A percentile compares a stretch with the other conserved stretches of the same genome.
Evolutionary conservation across 2,797 vertebrate genomes (phyloP).

Genomic region (Synanceia verrucosa): DNA sequence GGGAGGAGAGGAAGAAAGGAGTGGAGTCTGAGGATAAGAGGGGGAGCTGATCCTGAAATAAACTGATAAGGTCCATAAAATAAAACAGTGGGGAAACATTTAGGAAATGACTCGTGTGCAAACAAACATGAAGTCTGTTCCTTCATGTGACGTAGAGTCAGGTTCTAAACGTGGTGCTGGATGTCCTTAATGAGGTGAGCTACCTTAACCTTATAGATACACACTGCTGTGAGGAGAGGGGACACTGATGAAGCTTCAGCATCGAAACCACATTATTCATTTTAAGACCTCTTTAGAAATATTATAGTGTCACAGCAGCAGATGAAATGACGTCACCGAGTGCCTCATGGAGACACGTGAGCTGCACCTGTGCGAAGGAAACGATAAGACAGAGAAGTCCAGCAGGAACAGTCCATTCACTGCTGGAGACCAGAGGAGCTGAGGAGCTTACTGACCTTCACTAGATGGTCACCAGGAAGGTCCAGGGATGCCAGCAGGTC

Average conservation of each 20-base stretch:
- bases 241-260: no score
- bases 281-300: no score
- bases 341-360: no score
- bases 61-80: not conserved
- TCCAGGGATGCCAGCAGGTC: not conserved
- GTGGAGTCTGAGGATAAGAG: not conserved
- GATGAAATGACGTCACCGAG: not conserved
- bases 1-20: not conserved
- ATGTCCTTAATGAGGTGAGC: no score
- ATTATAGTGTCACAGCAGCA: not conserved
- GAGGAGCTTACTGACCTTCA: conserved; percentile 3
- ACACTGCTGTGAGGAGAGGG: no score
- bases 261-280: no score
- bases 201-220: not conserved
- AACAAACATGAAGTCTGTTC: not conserved
- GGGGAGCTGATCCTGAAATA: conserved; percentile 1
- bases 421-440: not conserved
- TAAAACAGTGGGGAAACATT: conserved; percentile 5
- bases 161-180: no score
- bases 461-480: not conserved
- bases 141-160: not conserved
- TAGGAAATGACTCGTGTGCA: not conserved
- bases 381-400: not conserved
- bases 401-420: no score
- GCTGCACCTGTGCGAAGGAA: no score